Evolutionary conservation across 2,888 invertebrate genomes (phyloP), one percentile per base, ranked within the genome.

Genomic region (Hybos culiciformis): DNA sequence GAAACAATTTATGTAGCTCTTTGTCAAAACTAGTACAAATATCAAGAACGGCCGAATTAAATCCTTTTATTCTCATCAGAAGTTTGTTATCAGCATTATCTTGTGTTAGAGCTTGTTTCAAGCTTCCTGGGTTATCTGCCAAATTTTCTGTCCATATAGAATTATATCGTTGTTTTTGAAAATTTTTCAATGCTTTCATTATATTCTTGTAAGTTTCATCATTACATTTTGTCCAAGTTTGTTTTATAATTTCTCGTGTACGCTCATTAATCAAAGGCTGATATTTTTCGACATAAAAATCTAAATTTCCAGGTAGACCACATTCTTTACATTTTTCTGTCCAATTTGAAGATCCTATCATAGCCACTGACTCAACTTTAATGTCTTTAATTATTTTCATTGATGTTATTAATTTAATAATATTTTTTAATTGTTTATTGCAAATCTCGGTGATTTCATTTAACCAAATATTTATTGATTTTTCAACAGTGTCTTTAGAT

Each of bases 11-110:
- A 37, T 72, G 70, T 34, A 83, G 63, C 50, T 73, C 75, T 2
- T 61, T 57, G 53, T 87, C 83, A 26, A 85, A 66, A 50, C 68
- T 68, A 38, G 72, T 65, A 51, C 83, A 84, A 1, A 86, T 70
- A 55, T 75, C 74, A 37, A 85, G 80, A 32, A 88, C 68, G 18
- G 76, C 76, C 0, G 75, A 75, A 0, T 84, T 83, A 62, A 78
- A 85, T 1, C 90, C 90, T 51, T 78, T 77, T 4, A 83, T 80
- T 68, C 88, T 88, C 70, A 84, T 81, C 1, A 79, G 68, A 62
- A 85, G 58, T 5, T 56, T 59, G 40, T 65, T 66, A 1, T 52
- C 37, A 43, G 56, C 55, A 1, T 53, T 38, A 23, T 63, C 56
- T n/a, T 59, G 56, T 34, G 56, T 60, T 15, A 66, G 46, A 1